Percentiles rank a stretch among this genome's conserved stretches.
Evolutionary conservation across 1,140 invertebrate genomes (phyloP).

Genomic region (Aphelinus certus): DNA sequence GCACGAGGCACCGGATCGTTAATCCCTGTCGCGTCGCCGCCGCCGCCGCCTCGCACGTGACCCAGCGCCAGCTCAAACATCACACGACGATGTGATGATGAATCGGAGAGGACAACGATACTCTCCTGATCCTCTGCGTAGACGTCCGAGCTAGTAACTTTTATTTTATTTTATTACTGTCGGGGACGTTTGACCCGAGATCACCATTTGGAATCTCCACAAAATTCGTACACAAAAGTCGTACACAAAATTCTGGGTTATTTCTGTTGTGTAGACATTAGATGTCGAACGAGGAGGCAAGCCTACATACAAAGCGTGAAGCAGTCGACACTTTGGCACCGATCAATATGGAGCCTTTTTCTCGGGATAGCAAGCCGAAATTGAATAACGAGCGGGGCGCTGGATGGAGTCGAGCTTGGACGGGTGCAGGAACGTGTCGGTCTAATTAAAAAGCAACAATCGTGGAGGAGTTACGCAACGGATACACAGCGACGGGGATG

Average conservation of each 20-base stretch:
- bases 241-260: too few relatives aligned
- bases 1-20: neutral
- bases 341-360: neutral
- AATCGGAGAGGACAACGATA: too few relatives aligned
- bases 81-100: too few relatives aligned
- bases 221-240: too few relatives aligned
- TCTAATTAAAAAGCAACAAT: conserved; percentile 36
- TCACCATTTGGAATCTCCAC: too few relatives aligned
- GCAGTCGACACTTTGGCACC: neutral
- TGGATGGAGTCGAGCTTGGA: neutral
- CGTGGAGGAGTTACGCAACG: conserved; percentile 9
- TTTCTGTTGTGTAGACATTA: too few relatives aligned
- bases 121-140: too few relatives aligned
- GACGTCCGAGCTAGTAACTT: too few relatives aligned
- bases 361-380: conserved; percentile 9
- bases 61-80: neutral
- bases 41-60: neutral
- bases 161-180: too few relatives aligned
- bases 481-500: neutral
- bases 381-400: conserved; percentile 12
- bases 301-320: too few relatives aligned
- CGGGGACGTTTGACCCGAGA: too few relatives aligned
- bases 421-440: neutral
- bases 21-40: neutral
- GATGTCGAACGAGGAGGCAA: too few relatives aligned